Conservation (phyloP, 2,888 invertebrate species). For the Calameuta filiformis region DNA sequence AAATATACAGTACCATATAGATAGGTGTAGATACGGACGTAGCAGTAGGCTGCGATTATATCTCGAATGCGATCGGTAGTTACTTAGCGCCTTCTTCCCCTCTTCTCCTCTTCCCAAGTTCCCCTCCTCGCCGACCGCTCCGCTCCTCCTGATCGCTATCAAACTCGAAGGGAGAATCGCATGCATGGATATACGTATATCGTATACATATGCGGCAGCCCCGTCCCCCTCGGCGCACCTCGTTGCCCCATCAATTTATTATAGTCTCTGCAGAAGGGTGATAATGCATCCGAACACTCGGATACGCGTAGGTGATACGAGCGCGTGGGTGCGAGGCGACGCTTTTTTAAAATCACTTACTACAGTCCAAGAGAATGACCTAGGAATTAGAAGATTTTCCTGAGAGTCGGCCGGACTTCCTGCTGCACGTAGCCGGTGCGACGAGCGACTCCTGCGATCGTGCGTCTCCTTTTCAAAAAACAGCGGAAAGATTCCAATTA, state of each 20-base stretch:
- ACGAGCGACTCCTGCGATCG: background rate
- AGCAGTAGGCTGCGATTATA: slow-evolving; percentile 25
- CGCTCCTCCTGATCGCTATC: slow-evolving; percentile 56
- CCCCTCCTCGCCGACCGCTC: background rate
- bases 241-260: slow-evolving; percentile 61
- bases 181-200: background rate
- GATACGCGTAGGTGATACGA: background rate
- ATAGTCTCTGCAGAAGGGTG: slow-evolving; percentile 28
- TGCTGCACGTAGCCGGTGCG: background rate
- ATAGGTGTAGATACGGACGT: too few relatives aligned
- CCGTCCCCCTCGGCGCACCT: slow-evolving; percentile 37
- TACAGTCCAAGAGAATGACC: too few relatives aligned
- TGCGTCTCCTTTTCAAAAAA: background rate
- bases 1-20: too few relatives aligned
- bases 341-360: slow-evolving; percentile 2
- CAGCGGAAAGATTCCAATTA: slow-evolving; percentile 42
- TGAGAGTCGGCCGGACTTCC: too few relatives aligned
- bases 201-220: slow-evolving; percentile 16
- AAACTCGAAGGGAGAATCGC: slow-evolving; percentile 22
- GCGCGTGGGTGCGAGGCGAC: background rate
- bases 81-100: slow-evolving; percentile 58
- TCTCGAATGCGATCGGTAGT: slow-evolving; percentile 60
- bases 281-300: slow-evolving; percentile 21
- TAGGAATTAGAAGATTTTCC: too few relatives aligned
- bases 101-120: background rate